phyloP scores from a whole-genome alignment of 2,888 invertebrate genomes.

The Eurois occulta region DNA sequence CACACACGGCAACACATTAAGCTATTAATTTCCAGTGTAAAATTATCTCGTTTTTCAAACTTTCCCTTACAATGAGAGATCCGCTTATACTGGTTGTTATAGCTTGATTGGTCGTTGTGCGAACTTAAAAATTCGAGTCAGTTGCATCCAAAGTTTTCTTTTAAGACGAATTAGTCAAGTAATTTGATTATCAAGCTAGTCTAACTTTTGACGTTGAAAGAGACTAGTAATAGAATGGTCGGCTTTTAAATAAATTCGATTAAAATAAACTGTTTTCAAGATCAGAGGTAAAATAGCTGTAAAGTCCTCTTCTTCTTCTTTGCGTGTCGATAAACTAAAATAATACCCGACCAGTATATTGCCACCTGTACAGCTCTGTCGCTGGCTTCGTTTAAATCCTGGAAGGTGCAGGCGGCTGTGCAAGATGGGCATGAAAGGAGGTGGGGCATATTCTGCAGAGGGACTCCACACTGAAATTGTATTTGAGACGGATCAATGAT shows the following conservation, averaged over 20 bases:
- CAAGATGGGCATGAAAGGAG: no score
- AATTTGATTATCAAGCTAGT: not conserved
- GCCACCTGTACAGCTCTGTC: no score
- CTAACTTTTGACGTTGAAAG: not conserved
- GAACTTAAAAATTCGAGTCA: not conserved
- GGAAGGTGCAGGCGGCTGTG: no score
- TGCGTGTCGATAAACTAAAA: no score
- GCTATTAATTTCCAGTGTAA: not conserved
- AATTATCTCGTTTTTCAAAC: not conserved
- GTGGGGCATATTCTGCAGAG: no score
- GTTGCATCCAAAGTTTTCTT: conserved; percentile 3
- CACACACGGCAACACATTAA: no score
- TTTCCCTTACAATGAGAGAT: no score
- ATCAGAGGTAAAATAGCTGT: not conserved
- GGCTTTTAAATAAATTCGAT: not conserved
- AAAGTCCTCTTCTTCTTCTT: no score
- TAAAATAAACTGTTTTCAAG: not conserved
- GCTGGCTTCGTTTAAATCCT: no score
- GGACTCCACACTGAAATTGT: no score
- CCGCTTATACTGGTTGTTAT: not conserved
- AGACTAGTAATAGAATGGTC: not conserved
- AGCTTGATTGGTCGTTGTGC: not conserved
- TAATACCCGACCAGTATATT: no score
- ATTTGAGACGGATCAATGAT: no score
- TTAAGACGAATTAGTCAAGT: not conserved